Percentiles rank a stretch among this genome's conserved stretches.
Evolutionary conservation across 2,888 invertebrate genomes (phyloP).

Genomic region (Synanthedon vespiformis): DNA sequence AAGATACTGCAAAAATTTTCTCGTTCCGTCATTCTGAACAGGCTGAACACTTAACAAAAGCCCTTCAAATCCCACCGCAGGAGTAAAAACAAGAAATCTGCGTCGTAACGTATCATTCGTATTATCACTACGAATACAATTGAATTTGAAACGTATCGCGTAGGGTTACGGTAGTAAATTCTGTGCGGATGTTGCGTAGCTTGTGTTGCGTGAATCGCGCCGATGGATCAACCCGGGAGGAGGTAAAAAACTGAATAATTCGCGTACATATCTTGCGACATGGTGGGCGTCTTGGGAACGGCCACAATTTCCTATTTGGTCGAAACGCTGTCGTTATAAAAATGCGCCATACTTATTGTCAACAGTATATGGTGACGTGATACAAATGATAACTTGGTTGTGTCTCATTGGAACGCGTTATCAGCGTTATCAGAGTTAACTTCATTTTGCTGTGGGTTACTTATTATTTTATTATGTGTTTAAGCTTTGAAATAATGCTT

Average conservation of each 20-base stretch:
- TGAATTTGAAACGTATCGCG: constrained; percentile 5
- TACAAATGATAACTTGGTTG: background rate
- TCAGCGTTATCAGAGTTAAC: no score
- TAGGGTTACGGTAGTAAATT: constrained; percentile 1
- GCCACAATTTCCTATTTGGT: constrained; percentile 54
- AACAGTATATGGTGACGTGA: background rate
- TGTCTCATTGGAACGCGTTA: background rate
- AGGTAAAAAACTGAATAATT: constrained; percentile 60
- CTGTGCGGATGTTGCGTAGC: constrained; percentile 7
- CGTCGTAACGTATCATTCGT: constrained; percentile 24
- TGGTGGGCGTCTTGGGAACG: constrained; percentile 45
- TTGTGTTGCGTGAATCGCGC: constrained; percentile 21
- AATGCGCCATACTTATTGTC: constrained; percentile 30
- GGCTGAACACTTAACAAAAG: constrained; percentile 53
- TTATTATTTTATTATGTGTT: no score
- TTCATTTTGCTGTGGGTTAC: no score
- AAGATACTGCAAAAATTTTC: constrained; percentile 21
- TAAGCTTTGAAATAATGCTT: no score
- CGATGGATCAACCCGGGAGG: constrained; percentile 33
- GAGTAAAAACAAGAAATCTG: constrained; percentile 53
- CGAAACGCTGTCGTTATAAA: constrained; percentile 36
- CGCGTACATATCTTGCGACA: constrained; percentile 46
- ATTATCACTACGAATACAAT: constrained; percentile 7
- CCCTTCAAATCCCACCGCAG: constrained; percentile 47
- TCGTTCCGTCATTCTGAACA: constrained; percentile 40